Conservation (phyloP, 2,113 vertebrate species). For the Istiophorus platypterus region DNA sequence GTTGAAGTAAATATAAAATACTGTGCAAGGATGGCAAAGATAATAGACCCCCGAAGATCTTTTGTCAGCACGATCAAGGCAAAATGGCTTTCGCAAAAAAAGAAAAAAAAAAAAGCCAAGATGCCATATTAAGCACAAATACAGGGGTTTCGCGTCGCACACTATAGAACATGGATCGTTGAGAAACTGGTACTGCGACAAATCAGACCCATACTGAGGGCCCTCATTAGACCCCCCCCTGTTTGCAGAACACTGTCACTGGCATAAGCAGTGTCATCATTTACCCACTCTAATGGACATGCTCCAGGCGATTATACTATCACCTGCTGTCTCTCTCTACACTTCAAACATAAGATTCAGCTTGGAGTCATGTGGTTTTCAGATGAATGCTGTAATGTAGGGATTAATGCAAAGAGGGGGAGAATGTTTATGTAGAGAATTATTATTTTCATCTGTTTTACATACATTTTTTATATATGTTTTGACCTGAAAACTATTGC, state of each 20-base stretch:
- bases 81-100: neutral
- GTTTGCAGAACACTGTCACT: conserved; percentile 10
- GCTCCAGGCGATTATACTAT: conserved; percentile 4
- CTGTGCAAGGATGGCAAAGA: too few relatives aligned
- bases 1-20: neutral
- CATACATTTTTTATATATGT: too few relatives aligned
- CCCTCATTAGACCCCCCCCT: neutral
- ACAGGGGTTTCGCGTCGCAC: neutral
- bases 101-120: too few relatives aligned
- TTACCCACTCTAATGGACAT: conserved; percentile 15
- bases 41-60: too few relatives aligned
- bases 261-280: conserved; percentile 13
- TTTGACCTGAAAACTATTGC: too few relatives aligned
- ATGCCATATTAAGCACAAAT: neutral
- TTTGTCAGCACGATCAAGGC: too few relatives aligned
- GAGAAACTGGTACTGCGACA: neutral
- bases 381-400: neutral
- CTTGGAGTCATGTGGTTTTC: conserved; percentile 1
- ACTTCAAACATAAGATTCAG: conserved; percentile 2
- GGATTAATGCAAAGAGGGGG: neutral
- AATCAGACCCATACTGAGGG: neutral
- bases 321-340: conserved; percentile 30
- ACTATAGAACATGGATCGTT: neutral
- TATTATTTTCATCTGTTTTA: neutral
- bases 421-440: neutral